Conservation (phyloP, 1,140 invertebrate species). For the Heliconius himera region DNA sequence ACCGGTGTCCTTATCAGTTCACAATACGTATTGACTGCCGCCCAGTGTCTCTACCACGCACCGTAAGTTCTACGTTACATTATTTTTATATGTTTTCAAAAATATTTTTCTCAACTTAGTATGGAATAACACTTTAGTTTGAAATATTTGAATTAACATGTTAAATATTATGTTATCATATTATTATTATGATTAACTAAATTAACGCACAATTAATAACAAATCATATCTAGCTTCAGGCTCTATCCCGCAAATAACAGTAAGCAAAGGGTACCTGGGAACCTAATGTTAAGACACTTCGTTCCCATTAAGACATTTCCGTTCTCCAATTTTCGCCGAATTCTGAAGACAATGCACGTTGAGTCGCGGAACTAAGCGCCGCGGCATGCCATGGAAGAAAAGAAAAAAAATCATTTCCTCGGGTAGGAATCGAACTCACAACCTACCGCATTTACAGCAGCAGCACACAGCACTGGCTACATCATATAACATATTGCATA, state of each 20-base stretch:
- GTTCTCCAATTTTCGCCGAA: background rate
- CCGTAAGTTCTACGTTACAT: conserved; percentile 48
- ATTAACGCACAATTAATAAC: too few species aligned
- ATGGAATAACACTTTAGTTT: conserved; percentile 7
- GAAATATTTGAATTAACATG: too few species aligned
- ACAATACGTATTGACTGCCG: conserved; percentile 61
- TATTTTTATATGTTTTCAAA: too few species aligned
- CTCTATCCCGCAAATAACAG: background rate
- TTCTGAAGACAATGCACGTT: background rate
- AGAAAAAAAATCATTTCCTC: too few species aligned
- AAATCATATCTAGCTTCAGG: background rate
- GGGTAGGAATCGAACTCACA: background rate
- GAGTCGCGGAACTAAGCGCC: background rate
- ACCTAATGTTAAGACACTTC: background rate
- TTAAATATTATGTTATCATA: too few species aligned
- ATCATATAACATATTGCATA: too few species aligned
- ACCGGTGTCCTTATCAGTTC: conserved; percentile 62
- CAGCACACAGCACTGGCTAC: too few species aligned
- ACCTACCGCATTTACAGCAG: background rate
- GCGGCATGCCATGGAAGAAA: too few species aligned
- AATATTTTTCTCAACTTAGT: too few species aligned
- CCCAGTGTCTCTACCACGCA: conserved; percentile 51
- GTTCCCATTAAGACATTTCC: background rate
- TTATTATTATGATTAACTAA: too few species aligned
- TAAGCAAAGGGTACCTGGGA: background rate